Conservation (phyloP, 1,140 invertebrate genomes). For the Hypothenemus hampei region DNA sequence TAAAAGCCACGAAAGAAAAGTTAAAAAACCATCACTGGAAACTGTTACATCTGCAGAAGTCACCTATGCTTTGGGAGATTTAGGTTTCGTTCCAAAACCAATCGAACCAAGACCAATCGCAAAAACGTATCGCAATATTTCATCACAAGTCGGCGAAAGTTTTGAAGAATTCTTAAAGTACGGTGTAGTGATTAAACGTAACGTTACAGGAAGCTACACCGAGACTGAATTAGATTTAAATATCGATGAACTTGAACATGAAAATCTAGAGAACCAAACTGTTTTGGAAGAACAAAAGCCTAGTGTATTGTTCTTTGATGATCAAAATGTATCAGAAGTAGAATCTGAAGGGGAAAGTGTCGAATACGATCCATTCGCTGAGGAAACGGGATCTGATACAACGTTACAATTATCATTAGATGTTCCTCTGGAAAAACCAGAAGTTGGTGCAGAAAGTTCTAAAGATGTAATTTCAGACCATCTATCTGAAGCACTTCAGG, state of each 20-base stretch:
- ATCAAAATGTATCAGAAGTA: conserved; percentile 37
- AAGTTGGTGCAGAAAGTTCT: too few relatives aligned
- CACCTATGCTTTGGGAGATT: conserved; percentile 38
- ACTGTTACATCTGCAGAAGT: conserved; percentile 33
- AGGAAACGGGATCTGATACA: neutral
- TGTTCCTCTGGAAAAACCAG: too few relatives aligned
- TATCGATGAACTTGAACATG: neutral
- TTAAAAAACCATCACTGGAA: conserved; percentile 34
- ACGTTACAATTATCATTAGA: too few relatives aligned
- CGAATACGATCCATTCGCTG: conserved; percentile 33
- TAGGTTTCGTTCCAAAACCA: conserved; percentile 41
- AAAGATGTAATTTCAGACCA: too few relatives aligned
- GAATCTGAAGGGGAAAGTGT: conserved; percentile 39
- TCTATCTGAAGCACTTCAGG: too few relatives aligned
- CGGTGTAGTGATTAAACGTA: conserved; percentile 1
- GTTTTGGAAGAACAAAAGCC: conserved; percentile 20
- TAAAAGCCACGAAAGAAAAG: conserved; percentile 51
- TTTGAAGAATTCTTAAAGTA: conserved; percentile 35
- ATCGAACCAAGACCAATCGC: conserved; percentile 32
- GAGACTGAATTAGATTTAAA: neutral
- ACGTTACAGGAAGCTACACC: conserved; percentile 8
- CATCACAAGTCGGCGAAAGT: conserved; percentile 35
- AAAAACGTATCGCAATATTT: conserved; percentile 28
- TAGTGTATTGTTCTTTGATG: conserved; percentile 39
- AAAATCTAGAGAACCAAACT: neutral